Evolutionary conservation across 1,140 invertebrate genomes (phyloP).

Genomic region (Tetramorium alpestre): DNA sequence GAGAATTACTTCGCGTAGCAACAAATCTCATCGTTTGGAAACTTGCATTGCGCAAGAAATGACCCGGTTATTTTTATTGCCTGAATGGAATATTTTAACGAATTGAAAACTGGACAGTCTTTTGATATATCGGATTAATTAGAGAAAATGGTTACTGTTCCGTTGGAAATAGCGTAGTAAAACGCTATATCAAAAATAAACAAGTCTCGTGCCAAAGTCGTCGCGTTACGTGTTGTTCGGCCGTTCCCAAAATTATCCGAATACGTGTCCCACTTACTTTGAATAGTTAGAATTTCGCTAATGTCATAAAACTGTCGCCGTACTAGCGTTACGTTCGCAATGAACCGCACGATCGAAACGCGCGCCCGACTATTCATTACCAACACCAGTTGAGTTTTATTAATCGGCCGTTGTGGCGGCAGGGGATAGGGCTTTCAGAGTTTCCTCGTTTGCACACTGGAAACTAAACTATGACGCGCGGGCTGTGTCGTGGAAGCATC

Average conservation of each 20-base stretch:
- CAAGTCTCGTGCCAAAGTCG: not conserved
- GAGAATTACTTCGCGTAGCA: not conserved
- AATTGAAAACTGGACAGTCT: not conserved
- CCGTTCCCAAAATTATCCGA: not conserved
- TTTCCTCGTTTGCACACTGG: constrained; percentile 11
- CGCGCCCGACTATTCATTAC: not conserved
- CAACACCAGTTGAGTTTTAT: not conserved
- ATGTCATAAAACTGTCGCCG: not conserved
- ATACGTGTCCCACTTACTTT: not conserved
- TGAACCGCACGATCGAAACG: not conserved
- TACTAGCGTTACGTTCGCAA: not conserved
- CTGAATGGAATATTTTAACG: not conserved
- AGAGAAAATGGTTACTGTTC: not conserved
- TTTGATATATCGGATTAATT: constrained; percentile 13
- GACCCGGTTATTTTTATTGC: not conserved
- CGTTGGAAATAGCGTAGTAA: not conserved
- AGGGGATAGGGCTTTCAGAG: not conserved
- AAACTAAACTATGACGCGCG: constrained; percentile 18
- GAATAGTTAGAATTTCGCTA: not conserved
- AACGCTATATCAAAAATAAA: not conserved
- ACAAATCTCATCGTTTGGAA: not conserved
- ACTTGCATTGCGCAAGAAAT: not conserved
- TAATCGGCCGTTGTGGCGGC: not conserved
- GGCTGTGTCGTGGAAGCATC: not conserved
- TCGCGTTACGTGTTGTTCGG: not conserved